Base-by-base conservation (phyloP, 2,113 vertebrate genomes). In the Scatophagus argus region DNA sequence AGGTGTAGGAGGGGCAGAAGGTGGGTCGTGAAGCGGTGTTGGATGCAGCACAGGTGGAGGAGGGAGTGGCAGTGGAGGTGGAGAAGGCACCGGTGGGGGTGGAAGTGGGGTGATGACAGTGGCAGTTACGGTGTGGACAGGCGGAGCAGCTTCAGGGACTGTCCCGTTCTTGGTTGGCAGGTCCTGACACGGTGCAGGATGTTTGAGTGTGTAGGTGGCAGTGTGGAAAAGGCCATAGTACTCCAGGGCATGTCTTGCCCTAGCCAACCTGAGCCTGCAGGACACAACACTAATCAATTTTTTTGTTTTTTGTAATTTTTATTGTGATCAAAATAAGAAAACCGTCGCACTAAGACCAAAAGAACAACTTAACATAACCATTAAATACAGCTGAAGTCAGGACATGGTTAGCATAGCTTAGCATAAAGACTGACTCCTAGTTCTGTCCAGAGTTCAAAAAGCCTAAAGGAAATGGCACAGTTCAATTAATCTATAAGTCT, bases 151-250 rank as follows among this genome's bases (percentile, higher is more conserved):
- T 2, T 82, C 83, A 9, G 74, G 54, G 14, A 58, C 5, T 0
- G n/a, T 39, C 4, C 69, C 60, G 0, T 86, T 87, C 43, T 90
- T 87, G 19, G 16, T 8, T 8, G 90, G 36, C 3, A 46, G 65
- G 9, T 70, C 60, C 27, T 72, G 78, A 31, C 70, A 23, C 0
- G 68, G 41, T 7, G 47, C 46, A 0, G 68, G 64, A 2, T 93
- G 81, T 66, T 86, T 92, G 29, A 95, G 83, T 3, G 82, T 92
- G 81, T 95, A 95, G 70, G 83, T 89, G 69, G 91, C 94, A 6
- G 89, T 80, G 91, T 91, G 93, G 85, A 89, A 94, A 83, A 94
- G 94, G 74, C 92, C 78, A 54, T 86, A 77, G 79, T 95, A 95
- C 74, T 94, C 87, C 74, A 94, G 62, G 32, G 91, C 73, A 5